Evolutionary conservation across 2,797 vertebrate genomes (phyloP), one percentile per base, ranked within the genome.

Genomic region (Denticeps clupeoides): DNA sequence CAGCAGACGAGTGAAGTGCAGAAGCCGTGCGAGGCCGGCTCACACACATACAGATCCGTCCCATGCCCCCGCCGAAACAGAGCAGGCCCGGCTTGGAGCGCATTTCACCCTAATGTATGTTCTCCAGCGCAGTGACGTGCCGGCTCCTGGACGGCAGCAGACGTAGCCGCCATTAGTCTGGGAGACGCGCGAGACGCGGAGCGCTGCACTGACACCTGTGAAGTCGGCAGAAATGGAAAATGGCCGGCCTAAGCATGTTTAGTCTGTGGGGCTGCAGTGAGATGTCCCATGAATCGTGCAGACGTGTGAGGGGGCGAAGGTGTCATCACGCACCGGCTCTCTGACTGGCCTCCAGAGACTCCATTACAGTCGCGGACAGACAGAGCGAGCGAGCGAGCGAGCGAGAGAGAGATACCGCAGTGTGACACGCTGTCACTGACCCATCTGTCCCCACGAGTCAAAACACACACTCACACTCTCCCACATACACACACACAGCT

Each of bases 201-300:
- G 73, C 72, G 71, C 70, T 62, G 67, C 38, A 46, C 71, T 79
- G 77, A 80, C 75, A 67, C 71, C 63, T 72, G 51, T 23, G 59
- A 70, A 72, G 75, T 66, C 31, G 51, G 23, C 52, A 52, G 53
- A 59, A 18, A 69, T 59, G 65, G 77, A 79, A 65, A 71, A 75
- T 77, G 70, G 63, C 74, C 75, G 77, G 73, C 52, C 60, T 62
- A 61, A 57, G 63, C 66, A 47, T 84, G 81, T 84, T 84, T 83
- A 81, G 81, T 84, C 81, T 83, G 75, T 47, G 31, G 26, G 7
- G 10, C n/a, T 15, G 45, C 62, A 52, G 60, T 82, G 80, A 84
- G 66, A 71, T 72, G 75, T 78, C 71, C 79, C 80, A 81, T 79
- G 73, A 78, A 62, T 59, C 62, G 23, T 33, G 25, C 25, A 33